Evolutionary conservation across 2,113 vertebrate genomes (phyloP).

Genomic region (Narcine bancroftii): DNA sequence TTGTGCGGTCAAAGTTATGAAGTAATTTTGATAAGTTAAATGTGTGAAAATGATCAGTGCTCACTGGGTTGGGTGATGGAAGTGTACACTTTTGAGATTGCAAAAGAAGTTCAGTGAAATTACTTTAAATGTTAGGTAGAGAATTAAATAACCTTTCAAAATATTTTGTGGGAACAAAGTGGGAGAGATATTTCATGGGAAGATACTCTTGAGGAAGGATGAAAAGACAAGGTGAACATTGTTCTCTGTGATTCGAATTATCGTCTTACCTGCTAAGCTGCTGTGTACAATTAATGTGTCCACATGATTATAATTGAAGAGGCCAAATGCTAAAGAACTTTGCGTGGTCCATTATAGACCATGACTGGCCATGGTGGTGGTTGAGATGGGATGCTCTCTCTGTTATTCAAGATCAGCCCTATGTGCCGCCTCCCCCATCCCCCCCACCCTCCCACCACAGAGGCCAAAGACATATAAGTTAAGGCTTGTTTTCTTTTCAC

Average conservation of each 20-base stretch:
- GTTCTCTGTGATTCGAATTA: not conserved
- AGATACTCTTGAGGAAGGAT: too few species aligned
- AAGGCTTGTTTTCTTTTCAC: too few species aligned
- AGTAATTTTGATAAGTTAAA: not conserved
- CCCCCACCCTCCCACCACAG: too few species aligned
- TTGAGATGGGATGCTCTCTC: not conserved
- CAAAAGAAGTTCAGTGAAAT: not conserved
- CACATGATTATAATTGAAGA: not conserved
- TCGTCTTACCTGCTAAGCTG: not conserved
- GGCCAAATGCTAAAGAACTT: not conserved
- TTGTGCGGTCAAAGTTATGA: not conserved
- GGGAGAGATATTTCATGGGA: too few species aligned
- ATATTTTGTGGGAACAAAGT: not conserved
- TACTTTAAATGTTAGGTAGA: not conserved
- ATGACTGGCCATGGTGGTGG: too few species aligned
- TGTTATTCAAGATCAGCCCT: too few species aligned
- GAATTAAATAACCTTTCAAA: not conserved
- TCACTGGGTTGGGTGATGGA: not conserved
- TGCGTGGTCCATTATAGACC: not conserved
- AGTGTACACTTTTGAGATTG: not conserved
- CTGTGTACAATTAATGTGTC: not conserved
- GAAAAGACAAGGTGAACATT: too few species aligned
- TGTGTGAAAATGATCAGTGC: not conserved
- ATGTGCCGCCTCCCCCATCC: too few species aligned
- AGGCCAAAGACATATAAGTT: too few species aligned